Evolutionary conservation across 1,140 invertebrate genomes (phyloP).

Genomic region (Delia radicum): DNA sequence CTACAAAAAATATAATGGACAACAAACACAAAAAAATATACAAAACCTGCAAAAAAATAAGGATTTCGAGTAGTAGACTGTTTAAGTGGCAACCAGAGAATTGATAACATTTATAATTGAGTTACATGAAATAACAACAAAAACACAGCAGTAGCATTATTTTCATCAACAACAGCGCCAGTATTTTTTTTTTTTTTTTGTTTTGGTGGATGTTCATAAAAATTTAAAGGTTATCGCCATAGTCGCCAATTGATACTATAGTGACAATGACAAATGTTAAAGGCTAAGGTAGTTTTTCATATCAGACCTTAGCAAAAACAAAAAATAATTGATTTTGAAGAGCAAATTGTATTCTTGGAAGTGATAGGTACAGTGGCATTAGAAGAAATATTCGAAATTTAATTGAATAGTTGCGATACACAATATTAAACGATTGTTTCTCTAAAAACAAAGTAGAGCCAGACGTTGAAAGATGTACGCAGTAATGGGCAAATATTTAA

Average conservation of each 20-base stretch:
- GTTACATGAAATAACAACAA: background rate
- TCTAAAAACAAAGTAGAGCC: too few species aligned
- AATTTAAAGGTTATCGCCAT: background rate
- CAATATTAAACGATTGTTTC: too few species aligned
- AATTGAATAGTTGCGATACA: too few species aligned
- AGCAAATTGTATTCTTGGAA: too few species aligned
- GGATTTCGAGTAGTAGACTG: background rate
- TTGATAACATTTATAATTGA: slow-evolving; percentile 21
- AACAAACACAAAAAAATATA: background rate
- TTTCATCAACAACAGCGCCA: background rate
- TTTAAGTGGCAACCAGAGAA: slow-evolving; percentile 7
- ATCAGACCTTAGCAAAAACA: too few species aligned
- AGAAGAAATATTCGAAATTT: too few species aligned
- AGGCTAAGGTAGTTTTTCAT: too few species aligned
- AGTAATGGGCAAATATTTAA: too few species aligned
- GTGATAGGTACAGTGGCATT: too few species aligned
- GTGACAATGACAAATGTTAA: background rate
- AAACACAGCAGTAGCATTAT: background rate
- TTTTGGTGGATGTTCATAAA: background rate
- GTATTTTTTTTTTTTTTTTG: background rate
- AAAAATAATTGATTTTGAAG: too few species aligned
- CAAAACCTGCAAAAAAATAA: background rate
- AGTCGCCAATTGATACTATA: background rate
- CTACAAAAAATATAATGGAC: too few species aligned
- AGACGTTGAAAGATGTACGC: too few species aligned